Conservation (phyloP, 2,797 vertebrate genomes). For the Setipinna tenuifilis region DNA sequence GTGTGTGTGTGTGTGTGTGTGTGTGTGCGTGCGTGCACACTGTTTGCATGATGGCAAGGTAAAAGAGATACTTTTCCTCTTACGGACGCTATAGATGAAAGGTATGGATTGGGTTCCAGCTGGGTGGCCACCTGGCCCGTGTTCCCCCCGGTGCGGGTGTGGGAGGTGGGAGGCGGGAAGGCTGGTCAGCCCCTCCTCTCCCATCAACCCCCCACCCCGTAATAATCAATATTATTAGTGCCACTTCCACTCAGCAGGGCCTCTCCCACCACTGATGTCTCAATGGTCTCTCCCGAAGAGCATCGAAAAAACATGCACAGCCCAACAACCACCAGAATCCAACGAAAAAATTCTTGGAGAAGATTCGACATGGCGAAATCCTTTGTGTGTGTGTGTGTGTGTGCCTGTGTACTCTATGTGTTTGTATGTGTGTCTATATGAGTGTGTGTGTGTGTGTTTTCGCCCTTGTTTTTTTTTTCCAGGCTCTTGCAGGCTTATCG, state of each 20-base stretch:
- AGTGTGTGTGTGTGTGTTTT: constrained; percentile 7
- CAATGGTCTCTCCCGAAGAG: background rate
- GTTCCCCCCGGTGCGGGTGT: background rate
- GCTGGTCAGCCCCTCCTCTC: constrained; percentile 26
- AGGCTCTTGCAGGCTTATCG: constrained; percentile 63
- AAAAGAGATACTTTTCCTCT: background rate
- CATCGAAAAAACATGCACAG: background rate
- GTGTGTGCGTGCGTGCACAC: background rate
- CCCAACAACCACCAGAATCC: background rate
- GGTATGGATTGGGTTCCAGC: background rate
- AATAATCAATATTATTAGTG: constrained; percentile 51
- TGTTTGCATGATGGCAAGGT: background rate
- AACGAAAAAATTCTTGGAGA: constrained; percentile 15
- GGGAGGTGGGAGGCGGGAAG: no score
- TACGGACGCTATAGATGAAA: background rate
- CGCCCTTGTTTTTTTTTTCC: constrained; percentile 42
- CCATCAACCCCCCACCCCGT: constrained; percentile 36
- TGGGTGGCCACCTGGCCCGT: background rate
- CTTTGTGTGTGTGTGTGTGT: background rate
- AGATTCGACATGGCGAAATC: constrained; percentile 48
- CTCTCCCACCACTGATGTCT: background rate
- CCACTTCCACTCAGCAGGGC: constrained; percentile 33
- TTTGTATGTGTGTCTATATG: background rate
- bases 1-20: constrained; percentile 23
- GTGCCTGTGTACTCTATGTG: background rate